These are phyloP conservation scores for Odontomachus brunneus DNA, from an alignment of 1,140 invertebrate genomes.

Conservation along the genomic window DNA sequence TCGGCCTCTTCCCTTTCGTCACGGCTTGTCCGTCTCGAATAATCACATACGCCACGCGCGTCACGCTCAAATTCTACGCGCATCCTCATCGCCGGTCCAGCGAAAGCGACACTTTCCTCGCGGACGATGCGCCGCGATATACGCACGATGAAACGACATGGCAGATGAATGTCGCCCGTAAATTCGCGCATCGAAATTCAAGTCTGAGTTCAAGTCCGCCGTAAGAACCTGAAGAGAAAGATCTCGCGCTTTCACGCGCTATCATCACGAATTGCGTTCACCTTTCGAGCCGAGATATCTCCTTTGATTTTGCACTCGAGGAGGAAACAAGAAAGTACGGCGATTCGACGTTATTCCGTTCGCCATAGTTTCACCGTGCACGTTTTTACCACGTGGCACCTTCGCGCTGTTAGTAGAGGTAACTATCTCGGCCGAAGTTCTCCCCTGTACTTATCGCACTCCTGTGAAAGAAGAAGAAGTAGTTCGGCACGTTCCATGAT, in stretches of 20 bases:
- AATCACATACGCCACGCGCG: constrained; percentile 37
- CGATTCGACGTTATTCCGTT: too few species aligned
- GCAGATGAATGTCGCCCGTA: background rate
- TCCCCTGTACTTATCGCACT: constrained; percentile 48
- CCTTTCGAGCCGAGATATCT: too few species aligned
- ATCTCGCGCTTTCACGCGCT: too few species aligned
- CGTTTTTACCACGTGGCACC: background rate
- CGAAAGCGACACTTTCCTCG: background rate
- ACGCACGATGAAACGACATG: background rate
- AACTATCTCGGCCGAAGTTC: background rate
- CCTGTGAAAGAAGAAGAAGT: constrained; percentile 68
- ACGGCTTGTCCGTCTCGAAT: constrained; percentile 37
- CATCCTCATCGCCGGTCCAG: background rate
- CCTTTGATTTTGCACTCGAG: background rate
- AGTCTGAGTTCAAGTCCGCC: background rate
- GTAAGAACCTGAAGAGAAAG: too few species aligned
- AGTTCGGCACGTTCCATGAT: constrained; percentile 66
- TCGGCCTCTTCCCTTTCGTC: constrained; percentile 29
- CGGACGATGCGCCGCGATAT: background rate
- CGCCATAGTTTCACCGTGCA: background rate
- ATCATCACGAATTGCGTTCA: too few species aligned
- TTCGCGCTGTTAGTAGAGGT: background rate
- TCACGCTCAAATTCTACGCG: constrained; percentile 32
- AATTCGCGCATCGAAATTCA: background rate
- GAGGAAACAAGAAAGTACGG: too few species aligned